Conservation (phyloP, 2,113 vertebrate species). For the Tricholaema leucomelas region DNA sequence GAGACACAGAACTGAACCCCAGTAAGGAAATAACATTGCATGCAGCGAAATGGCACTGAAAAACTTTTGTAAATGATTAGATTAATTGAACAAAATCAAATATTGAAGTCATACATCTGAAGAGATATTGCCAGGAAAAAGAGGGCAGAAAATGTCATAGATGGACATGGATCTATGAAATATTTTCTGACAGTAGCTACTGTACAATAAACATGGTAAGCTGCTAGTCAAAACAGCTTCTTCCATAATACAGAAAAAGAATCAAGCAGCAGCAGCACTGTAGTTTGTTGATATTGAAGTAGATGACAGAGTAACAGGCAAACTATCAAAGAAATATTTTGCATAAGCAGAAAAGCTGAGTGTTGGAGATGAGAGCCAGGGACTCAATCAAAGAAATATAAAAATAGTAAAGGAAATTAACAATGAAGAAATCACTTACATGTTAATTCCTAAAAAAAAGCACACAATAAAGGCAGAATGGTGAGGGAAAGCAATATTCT, state of each 20-base stretch:
- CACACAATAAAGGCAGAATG: background rate
- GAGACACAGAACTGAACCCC: background rate
- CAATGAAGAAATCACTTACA: background rate
- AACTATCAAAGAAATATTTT: background rate
- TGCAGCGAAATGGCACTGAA: background rate
- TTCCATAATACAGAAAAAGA: background rate
- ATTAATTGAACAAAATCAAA: background rate
- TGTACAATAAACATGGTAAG: background rate
- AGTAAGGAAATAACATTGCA: background rate
- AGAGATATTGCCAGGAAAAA: background rate
- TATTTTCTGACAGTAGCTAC: background rate
- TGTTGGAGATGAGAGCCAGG: background rate
- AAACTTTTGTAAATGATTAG: background rate
- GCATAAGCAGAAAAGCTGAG: background rate
- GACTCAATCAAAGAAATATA: background rate
- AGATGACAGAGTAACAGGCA: background rate
- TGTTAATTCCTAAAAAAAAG: background rate
- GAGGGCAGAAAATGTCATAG: background rate
- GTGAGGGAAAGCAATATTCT: background rate
- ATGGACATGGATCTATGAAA: background rate
- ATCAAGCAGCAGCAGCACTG: background rate
- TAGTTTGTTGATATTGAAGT: background rate
- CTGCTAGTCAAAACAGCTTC: background rate
- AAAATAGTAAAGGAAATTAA: slow-evolving; percentile 14
- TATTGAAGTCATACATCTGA: background rate